Conservation (phyloP, 2,888 invertebrate genomes). For the Agrochola lychnidis region DNA sequence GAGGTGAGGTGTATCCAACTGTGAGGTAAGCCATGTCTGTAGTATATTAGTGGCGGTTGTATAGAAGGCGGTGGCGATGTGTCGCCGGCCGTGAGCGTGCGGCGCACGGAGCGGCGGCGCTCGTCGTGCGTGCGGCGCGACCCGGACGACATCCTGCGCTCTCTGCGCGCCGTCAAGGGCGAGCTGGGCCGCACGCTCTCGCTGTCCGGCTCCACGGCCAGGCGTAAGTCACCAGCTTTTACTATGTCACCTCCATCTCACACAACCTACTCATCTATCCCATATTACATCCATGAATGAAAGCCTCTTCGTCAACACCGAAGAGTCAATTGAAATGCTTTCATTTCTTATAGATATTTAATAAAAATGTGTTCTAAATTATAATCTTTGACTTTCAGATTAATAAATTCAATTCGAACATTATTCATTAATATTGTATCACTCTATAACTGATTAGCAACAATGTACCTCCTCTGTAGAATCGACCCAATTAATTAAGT, state of each 20-base stretch:
- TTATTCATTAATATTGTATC: slow-evolving; percentile 41
- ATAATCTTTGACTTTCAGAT: slow-evolving; percentile 45
- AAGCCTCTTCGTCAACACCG: slow-evolving; percentile 19
- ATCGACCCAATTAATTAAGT: slow-evolving; percentile 46
- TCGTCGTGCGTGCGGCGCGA: slow-evolving; percentile 96
- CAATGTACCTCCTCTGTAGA: slow-evolving; percentile 47
- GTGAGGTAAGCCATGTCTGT: slow-evolving; percentile 33
- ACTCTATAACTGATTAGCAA: slow-evolving; percentile 38
- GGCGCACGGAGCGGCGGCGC: slow-evolving; percentile 92
- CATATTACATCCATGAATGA: slow-evolving; percentile 19
- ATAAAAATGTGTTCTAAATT: slow-evolving; percentile 20
- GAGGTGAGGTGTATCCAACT: not conserved
- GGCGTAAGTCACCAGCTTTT: slow-evolving; percentile 91
- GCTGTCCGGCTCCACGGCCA: slow-evolving; percentile 93
- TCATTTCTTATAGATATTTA: slow-evolving; percentile 7
- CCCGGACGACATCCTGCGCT: slow-evolving; percentile 96
- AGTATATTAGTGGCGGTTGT: slow-evolving; percentile 68
- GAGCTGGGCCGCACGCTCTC: slow-evolving; percentile 96
- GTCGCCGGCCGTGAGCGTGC: slow-evolving; percentile 76
- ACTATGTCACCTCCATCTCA: slow-evolving; percentile 20
- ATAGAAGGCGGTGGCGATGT: slow-evolving; percentile 77
- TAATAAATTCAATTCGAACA: slow-evolving; percentile 36
- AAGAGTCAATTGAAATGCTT: slow-evolving; percentile 17
- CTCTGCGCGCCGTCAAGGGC: slow-evolving; percentile 95
- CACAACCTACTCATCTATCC: slow-evolving; percentile 30